Evolutionary conservation across 2,888 invertebrate genomes (phyloP), one percentile per base, ranked within the genome.

Genomic region (Thyatira batis): DNA sequence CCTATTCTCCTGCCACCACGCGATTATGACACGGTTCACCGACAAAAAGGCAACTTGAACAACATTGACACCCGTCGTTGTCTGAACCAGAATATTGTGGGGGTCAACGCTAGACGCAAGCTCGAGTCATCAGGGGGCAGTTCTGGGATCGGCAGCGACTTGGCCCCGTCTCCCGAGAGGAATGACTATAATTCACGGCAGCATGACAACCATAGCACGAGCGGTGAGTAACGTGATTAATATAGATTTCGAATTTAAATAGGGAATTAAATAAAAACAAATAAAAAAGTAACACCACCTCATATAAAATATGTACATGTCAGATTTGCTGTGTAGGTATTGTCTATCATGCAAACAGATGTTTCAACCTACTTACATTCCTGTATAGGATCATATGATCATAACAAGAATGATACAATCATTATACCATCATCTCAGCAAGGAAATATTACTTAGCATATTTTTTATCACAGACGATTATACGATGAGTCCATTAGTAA

Each of bases 11-110:
- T 98, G 58, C 98, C 98, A 0, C 98, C 98, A 0, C 93, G 97
- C 25, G 98, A 98, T 85, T 98, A 98, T 90, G 98, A 98, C 85
- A 98, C 98, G 0, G 96, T 97, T 2, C 96, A 97, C 79, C 93
- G 96, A 52, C 95, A 92, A 74, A 92, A 92, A 55, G 88, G 92
- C 3, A 85, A 92, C 71, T 69, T 92, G 43, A 88, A 70, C 69
- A 91, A 92, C 68, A 92, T 92, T 1, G 92, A 92, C 61, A 89
- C 89, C 0, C 74, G 93, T 13, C 89, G 95, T 30, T 95, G 95
- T 73, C 87, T 95, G 49, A 96, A 95, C 75, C 93, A 95, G 73
- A 95, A 94, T 69, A 95, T 95, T 33, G 90, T 90, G 23, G 92
- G 91, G 0, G 87, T 91, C 45, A 92, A 91, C 55, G 91, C 89